Evolutionary conservation across 2,888 invertebrate species (phyloP), one percentile per base, ranked within the genome.

Genomic region (Folsomia candida): DNA sequence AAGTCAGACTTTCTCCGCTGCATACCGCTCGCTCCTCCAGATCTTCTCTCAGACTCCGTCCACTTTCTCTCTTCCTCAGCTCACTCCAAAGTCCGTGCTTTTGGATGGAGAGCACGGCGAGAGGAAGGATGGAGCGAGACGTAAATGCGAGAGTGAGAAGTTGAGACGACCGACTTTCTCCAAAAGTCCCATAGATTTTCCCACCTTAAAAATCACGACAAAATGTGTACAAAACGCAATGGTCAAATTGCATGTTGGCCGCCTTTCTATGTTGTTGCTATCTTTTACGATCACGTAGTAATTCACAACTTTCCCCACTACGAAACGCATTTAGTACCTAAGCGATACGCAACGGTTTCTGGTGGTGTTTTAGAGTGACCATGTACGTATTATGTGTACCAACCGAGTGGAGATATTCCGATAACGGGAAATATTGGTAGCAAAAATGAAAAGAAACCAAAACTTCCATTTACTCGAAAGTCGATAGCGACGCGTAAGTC

Each of bases 1-100:
- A 75, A 75, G 72, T 75, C 75, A 65, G 64, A 61, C 63, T 69
- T 62, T 68, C 71, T 70, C 76, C 76, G 76, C 75, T 73, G 71
- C 68, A 73, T 71, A 70, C 72, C 76, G 76, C 76, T 72, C 67
- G 64, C 65, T 73, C 70, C 73, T 70, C 70, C 26, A 24, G 22
- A 14, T 25, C 26, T 20, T 27, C 2, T 29, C 25, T 22, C 18
- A 3, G 11, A 11, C 29, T n/a, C n/a, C n/a, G n/a, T n/a, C n/a
- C n/a, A n/a, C n/a, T n/a, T n/a, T n/a, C 47, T 47, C 47, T 47
- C 47, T 18, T 9, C 18, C 47, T 47, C 47, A 47, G 9, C 47
- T 47, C 47, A 47, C 18, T 47, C 47, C 47, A 47, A 11, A n/a
- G n/a, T n/a, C n/a, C n/a, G n/a, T n/a, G n/a, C n/a, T n/a, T n/a